phyloP scores from a whole-genome alignment of 2,797 vertebrate genomes.

The Manis javanica region DNA sequence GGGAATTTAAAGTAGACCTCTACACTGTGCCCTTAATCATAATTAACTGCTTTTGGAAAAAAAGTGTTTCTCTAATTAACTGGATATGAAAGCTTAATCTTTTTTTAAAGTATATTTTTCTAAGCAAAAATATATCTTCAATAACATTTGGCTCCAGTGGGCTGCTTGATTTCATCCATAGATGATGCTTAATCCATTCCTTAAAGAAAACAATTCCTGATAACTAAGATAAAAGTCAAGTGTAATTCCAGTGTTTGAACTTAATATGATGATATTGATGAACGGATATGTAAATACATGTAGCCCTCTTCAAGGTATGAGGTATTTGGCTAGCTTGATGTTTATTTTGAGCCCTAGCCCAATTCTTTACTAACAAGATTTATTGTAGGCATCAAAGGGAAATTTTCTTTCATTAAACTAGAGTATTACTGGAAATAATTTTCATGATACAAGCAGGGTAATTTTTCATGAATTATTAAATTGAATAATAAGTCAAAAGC shows the following conservation, averaged over 20 bases:
- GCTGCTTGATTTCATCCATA: slow-evolving; percentile 63
- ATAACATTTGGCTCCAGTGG: slow-evolving; percentile 49
- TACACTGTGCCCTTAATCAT: slow-evolving; percentile 57
- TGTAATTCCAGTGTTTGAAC: slow-evolving; percentile 65
- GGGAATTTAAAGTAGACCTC: slow-evolving; percentile 56
- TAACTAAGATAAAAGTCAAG: slow-evolving; percentile 77
- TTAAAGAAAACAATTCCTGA: slow-evolving; percentile 75
- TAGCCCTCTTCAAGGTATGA: slow-evolving; percentile 60
- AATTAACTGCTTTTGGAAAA: slow-evolving; percentile 68
- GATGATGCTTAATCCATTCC: slow-evolving; percentile 58
- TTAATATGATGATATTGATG: slow-evolving; percentile 73
- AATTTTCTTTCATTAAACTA: slow-evolving; percentile 67
- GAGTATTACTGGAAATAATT: slow-evolving; percentile 72
- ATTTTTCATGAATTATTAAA: slow-evolving; percentile 65
- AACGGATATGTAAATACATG: slow-evolving; percentile 69
- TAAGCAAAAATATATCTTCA: slow-evolving; percentile 52
- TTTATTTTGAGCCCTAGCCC: slow-evolving; percentile 68
- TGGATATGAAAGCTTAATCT: slow-evolving; percentile 37
- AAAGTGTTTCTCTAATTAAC: slow-evolving; percentile 60
- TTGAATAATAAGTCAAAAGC: slow-evolving; percentile 64
- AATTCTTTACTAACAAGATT: slow-evolving; percentile 65
- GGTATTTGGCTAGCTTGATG: slow-evolving; percentile 55
- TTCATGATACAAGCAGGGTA: slow-evolving; percentile 25
- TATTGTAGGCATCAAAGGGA: slow-evolving; percentile 68
- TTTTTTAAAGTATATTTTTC: slow-evolving; percentile 59